Evolutionary conservation across 92 coral and sea anemone species (phyloP).

Genomic region (Blastomussa wellsi): DNA sequence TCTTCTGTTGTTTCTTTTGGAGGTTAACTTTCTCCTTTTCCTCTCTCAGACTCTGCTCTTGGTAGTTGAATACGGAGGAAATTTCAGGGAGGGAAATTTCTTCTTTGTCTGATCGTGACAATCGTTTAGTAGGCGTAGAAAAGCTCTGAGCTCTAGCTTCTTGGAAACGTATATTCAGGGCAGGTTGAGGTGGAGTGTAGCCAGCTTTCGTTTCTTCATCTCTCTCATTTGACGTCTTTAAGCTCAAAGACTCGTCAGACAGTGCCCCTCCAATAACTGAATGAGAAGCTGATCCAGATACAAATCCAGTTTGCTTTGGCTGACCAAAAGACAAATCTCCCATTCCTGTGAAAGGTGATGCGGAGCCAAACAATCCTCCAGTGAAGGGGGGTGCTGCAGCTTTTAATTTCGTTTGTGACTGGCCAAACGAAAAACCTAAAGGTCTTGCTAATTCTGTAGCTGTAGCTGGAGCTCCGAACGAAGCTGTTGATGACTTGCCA

Average conservation of each 20-base stretch:
- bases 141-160: background rate
- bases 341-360: background rate
- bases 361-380: constrained; percentile 6
- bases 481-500: background rate
- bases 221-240: background rate
- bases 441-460: no score
- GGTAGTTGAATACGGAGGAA: background rate
- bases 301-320: background rate
- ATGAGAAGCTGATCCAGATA: background rate
- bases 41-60: background rate
- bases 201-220: background rate
- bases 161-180: no score
- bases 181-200: background rate
- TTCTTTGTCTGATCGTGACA: background rate
- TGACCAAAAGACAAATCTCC: background rate
- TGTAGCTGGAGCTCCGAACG: no score
- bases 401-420: background rate
- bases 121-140: background rate
- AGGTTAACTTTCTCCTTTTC: background rate
- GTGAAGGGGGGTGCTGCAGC: background rate
- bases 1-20: background rate
- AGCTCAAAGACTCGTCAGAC: background rate
- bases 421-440: background rate
- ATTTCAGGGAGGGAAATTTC: background rate
- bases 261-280: background rate